phyloP scores from a whole-genome alignment of 2,797 vertebrate genomes.

The Lepilemur ruficaudatus region DNA sequence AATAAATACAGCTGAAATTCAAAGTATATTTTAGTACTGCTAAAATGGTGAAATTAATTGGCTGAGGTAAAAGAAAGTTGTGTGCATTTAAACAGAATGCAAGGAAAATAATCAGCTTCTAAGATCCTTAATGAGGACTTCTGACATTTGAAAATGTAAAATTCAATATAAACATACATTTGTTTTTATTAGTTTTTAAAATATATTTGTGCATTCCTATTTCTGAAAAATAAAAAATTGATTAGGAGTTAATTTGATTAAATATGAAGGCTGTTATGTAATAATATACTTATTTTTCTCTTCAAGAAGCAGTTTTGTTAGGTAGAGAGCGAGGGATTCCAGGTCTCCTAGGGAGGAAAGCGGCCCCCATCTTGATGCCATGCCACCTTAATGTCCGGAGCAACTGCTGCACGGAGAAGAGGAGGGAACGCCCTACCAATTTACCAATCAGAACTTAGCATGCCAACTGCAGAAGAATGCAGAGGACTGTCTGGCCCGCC shows the following conservation, averaged over 20 bases:
- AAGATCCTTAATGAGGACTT: not conserved
- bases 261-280: not conserved
- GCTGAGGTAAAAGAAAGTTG: not conserved
- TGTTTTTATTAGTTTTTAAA: constrained; percentile 46
- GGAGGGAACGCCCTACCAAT: no score
- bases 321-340: no score
- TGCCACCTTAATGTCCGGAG: no score
- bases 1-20: constrained; percentile 16
- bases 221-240: constrained; percentile 34
- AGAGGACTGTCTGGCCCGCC: no score
- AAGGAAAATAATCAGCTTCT: not conserved
- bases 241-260: constrained; percentile 48
- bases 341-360: no score
- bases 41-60: constrained; percentile 6
- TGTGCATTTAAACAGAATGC: not conserved
- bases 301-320: not conserved
- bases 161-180: not conserved
- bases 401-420: no score
- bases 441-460: no score
- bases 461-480: no score
- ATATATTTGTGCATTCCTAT: not conserved
- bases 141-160: constrained; percentile 44
- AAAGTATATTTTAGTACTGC: not conserved
- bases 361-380: no score
- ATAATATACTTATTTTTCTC: constrained; percentile 1